Percentiles rank a stretch among this genome's conserved stretches.
These are phyloP conservation scores for Rhagonycha lutea DNA, from an alignment of 2,888 invertebrate genomes.

Conservation along the genomic window DNA sequence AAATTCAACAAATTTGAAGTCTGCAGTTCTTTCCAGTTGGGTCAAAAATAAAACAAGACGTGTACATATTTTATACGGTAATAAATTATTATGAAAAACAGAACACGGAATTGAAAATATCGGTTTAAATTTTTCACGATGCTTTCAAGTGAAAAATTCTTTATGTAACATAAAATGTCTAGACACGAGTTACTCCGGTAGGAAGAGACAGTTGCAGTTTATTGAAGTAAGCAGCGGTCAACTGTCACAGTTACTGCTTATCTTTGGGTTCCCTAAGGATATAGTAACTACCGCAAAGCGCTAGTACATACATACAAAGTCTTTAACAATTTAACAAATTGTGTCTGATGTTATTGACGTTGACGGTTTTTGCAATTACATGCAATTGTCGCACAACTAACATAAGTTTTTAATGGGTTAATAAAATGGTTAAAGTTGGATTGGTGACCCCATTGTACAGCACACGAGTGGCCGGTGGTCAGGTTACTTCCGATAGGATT, in stretches of 20 bases:
- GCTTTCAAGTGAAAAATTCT: not conserved
- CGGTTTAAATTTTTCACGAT: not conserved
- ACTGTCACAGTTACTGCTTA: constrained; percentile 20
- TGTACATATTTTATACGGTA: not conserved
- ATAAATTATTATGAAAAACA: not conserved
- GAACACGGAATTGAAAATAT: not conserved
- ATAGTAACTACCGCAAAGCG: constrained; percentile 8
- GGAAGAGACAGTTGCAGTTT: constrained; percentile 20
- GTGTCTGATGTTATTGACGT: not conserved
- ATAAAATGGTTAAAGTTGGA: not conserved
- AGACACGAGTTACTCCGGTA: not conserved
- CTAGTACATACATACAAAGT: not conserved
- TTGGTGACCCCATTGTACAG: not conserved
- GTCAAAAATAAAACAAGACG: not conserved
- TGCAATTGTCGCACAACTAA: not conserved
- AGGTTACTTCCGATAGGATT: too few relatives aligned
- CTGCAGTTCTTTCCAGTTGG: not conserved
- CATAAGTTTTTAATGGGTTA: too few relatives aligned
- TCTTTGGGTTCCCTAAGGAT: constrained; percentile 13
- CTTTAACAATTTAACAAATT: constrained; percentile 5
- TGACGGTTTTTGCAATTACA: not conserved
- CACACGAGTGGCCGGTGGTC: too few relatives aligned
- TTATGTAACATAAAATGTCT: not conserved
- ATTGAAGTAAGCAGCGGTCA: constrained; percentile 27
- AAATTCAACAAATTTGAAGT: not conserved